phyloP scores from a whole-genome alignment of 2,888 invertebrate species.

The Cheilosia vulpina region DNA sequence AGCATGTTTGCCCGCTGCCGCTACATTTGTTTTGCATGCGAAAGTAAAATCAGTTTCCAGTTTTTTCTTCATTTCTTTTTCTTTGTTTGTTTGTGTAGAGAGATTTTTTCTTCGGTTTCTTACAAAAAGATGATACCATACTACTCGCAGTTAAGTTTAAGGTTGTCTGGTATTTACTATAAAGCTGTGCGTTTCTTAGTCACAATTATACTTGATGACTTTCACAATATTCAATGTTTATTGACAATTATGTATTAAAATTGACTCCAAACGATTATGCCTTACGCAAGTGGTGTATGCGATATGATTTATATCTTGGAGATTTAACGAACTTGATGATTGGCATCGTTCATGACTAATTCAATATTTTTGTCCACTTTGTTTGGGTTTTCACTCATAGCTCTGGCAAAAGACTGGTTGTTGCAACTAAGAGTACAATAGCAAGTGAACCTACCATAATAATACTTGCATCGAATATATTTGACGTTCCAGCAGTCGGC shows the following conservation, averaged over 20 bases:
- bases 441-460: too few relatives aligned
- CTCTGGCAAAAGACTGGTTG: too few relatives aligned
- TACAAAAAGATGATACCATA: slow-evolving; percentile 29
- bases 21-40: slow-evolving; percentile 68
- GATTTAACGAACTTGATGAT: background rate
- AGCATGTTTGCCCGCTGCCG: slow-evolving; percentile 43
- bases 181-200: slow-evolving; percentile 53
- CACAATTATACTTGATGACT: slow-evolving; percentile 53
- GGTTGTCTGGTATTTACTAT: slow-evolving; percentile 56
- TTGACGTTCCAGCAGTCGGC: too few relatives aligned
- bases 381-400: background rate
- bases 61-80: slow-evolving; percentile 53
- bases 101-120: slow-evolving; percentile 53
- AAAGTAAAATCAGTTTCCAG: slow-evolving; percentile 72
- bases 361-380: background rate
- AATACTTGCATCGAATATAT: too few relatives aligned
- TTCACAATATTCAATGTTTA: slow-evolving; percentile 66
- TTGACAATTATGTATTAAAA: slow-evolving; percentile 36
- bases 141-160: slow-evolving; percentile 52
- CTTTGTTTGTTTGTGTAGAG: slow-evolving; percentile 36
- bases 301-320: background rate
- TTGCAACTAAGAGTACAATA: too few relatives aligned
- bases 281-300: too few relatives aligned
- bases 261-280: background rate
- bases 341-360: background rate